Percentiles rank a stretch among this genome's conserved stretches.
Evolutionary conservation across 2,797 vertebrate genomes (phyloP).

Genomic region (Aeoliscus strigatus): DNA sequence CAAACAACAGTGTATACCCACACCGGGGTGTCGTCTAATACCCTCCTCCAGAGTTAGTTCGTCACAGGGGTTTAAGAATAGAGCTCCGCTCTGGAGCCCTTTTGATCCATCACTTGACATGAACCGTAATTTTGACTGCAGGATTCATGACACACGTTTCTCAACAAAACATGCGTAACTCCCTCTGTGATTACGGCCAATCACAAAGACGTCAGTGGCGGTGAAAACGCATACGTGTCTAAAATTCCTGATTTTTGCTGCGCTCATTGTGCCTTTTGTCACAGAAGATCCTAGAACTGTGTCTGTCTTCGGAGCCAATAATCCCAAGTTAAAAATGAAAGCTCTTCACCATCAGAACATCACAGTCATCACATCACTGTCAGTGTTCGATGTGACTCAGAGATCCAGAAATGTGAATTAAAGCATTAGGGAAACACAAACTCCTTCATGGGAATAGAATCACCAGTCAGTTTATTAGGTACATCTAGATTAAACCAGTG

Average conservation of each 20-base stretch:
- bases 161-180: neutral
- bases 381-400: too few relatives aligned
- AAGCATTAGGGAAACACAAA: conserved; percentile 1
- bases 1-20: conserved; percentile 41
- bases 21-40: conserved; percentile 47
- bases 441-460: conserved; percentile 29
- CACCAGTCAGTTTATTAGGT: too few relatives aligned
- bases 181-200: conserved; percentile 9
- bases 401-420: conserved; percentile 13
- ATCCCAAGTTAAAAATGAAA: conserved; percentile 20
- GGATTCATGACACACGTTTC: conserved; percentile 5
- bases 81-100: too few relatives aligned
- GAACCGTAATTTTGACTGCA: conserved; percentile 29
- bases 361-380: conserved; percentile 9
- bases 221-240: conserved; percentile 22
- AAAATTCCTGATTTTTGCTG: conserved; percentile 38
- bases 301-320: conserved; percentile 5
- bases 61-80: conserved; percentile 31
- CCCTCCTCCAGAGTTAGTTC: conserved; percentile 22
- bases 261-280: conserved; percentile 12
- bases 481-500: too few relatives aligned
- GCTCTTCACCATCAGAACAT: conserved; percentile 12
- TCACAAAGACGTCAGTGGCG: conserved; percentile 22
- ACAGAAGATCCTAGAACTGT: conserved; percentile 5
- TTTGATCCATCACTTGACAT: conserved; percentile 9